Evolutionary conservation across 1,140 invertebrate species (phyloP).

Genomic region (Apolygus lucorum): DNA sequence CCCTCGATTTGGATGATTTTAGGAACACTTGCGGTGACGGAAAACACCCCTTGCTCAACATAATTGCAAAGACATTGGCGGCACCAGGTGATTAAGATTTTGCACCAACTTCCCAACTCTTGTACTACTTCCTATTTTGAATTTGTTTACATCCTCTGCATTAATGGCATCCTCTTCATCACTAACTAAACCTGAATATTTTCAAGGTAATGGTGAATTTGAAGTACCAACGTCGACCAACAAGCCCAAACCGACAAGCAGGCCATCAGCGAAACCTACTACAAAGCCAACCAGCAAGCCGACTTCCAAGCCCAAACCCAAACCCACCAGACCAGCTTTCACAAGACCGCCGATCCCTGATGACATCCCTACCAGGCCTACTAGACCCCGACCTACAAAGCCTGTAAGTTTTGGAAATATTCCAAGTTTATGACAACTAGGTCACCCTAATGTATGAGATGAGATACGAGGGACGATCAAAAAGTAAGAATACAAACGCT

Average conservation of each 20-base stretch:
- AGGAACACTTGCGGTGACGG: conserved; percentile 57
- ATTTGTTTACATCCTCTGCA: not conserved
- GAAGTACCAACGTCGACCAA: conserved; percentile 13
- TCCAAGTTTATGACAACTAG: too few species aligned
- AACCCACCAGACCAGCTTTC: conserved; percentile 1
- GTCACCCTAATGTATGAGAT: too few species aligned
- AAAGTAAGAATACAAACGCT: too few species aligned
- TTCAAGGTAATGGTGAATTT: conserved; percentile 1
- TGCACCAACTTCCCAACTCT: too few species aligned
- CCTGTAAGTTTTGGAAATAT: not conserved
- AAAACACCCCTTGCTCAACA: conserved; percentile 61
- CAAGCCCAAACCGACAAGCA: conserved; percentile 9
- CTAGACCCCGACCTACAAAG: conserved; percentile 13
- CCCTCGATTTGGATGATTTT: conserved; percentile 56
- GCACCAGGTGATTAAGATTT: conserved; percentile 18
- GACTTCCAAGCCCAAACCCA: conserved; percentile 25
- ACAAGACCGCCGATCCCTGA: conserved; percentile 18
- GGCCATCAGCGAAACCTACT: conserved; percentile 14
- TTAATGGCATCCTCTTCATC: too few species aligned
- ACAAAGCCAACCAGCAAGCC: conserved; percentile 15
- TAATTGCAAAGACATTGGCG: conserved; percentile 56
- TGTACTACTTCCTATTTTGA: too few species aligned
- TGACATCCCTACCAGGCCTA: not conserved
- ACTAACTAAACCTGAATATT: too few species aligned
- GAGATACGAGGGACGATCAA: too few species aligned